Base-by-base conservation (phyloP, 2,888 invertebrate genomes). In the Saturnia japonica region DNA sequence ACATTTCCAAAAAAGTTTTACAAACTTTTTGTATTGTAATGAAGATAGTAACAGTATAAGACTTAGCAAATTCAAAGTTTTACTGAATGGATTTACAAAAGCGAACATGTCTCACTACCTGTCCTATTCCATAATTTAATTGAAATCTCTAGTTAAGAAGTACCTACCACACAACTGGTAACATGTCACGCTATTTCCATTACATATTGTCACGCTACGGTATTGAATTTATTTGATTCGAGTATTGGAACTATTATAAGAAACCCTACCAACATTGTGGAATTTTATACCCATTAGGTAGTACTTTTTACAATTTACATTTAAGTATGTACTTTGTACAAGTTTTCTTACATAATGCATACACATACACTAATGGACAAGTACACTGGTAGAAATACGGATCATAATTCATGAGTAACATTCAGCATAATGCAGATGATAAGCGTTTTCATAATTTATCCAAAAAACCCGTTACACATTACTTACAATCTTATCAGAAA, bases 1-100 rank as follows among this genome's bases (percentile, higher is more conserved):
- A 64, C 40, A 71, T 68, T 72, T 45, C 69, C 19, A 70, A 14
- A 25, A 19, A 54, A 40, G 22, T 16, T n/a, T 66, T 67, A 9
- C n/a, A 51, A 67, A 34, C 12, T 28, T n/a, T n/a, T n/a, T n/a
- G n/a, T n/a, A n/a, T n/a, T 54, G 16, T 42, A 22, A 67, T 40
- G 19, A 64, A 66, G 47, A 40, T 64, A 64, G 34, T 47, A 22
- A 66, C 42, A 42, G 60, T 42, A 62, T 4, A 34, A 16, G 8
- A 40, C 1, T 40, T 40, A n/a, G 28, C 57, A 64, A 34, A 64
- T 16, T 8, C 34, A 9, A n/a, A 16, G 34, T 34, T 19, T 1
- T 34, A 19, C 28, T 34, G 62, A 62, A 62, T 62, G 19, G 34
- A 7, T n/a, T n/a, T 4, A 19, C 64, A 64, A n/a, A 34, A 64